Evolutionary conservation across 1,140 invertebrate species (phyloP).

Genomic region (Macrosteles quadrilineatus): DNA sequence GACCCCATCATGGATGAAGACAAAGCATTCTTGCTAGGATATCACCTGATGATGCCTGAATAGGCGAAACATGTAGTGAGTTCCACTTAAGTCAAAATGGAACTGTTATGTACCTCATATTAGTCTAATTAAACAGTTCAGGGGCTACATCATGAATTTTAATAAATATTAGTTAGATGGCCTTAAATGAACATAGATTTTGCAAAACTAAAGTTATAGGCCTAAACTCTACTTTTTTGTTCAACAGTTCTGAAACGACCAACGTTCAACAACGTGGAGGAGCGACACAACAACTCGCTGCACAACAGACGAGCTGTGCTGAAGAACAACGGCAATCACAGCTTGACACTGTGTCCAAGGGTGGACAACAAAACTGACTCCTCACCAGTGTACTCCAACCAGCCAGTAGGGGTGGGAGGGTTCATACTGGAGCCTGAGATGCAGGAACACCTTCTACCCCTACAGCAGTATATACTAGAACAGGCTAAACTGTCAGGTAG

Average conservation of each 20-base stretch:
- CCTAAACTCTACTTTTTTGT: too few species aligned
- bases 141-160: too few species aligned
- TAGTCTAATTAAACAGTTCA: too few species aligned
- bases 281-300: conserved; percentile 18
- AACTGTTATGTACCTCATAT: too few species aligned
- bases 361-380: conserved; percentile 23
- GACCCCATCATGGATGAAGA: too few species aligned
- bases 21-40: too few species aligned
- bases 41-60: too few species aligned
- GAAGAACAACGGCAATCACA: conserved; percentile 23
- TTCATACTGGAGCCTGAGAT: conserved; percentile 18
- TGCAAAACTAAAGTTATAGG: too few species aligned
- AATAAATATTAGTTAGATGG: too few species aligned
- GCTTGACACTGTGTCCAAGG: not conserved
- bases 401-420: not conserved
- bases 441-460: conserved; percentile 67
- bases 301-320: not conserved
- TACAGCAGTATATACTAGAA: conserved; percentile 87
- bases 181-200: too few species aligned
- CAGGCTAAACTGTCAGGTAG: conserved; percentile 74
- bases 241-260: conserved; percentile 3
- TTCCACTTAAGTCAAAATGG: too few species aligned
- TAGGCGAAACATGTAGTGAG: too few species aligned
- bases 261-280: conserved; percentile 7
- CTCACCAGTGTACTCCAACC: conserved; percentile 31